Base-by-base conservation (phyloP, 2,113 vertebrate genomes). In the Spea multiplicata region DNA sequence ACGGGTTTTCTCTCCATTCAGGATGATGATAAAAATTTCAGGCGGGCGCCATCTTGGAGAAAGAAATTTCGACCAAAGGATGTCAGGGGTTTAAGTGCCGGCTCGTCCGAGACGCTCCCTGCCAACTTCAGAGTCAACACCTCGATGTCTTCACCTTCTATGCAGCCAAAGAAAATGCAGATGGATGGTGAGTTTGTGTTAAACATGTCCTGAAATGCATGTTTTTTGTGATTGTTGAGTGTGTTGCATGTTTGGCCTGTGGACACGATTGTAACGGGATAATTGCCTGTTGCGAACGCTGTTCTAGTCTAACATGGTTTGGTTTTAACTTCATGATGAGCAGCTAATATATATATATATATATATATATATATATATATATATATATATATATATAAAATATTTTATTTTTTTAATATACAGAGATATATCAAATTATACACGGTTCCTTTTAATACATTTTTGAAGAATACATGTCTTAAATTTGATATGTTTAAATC, bases 11-110 rank as follows among this genome's bases (percentile, higher is more conserved):
- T 46, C 66, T n/a, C 6, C 13, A 17, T 70, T 50, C 2, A 98
- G 97, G 97, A 98, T 0, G 97, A 98, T 0, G 97, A 99, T 75
- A 98, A 96, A 87, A 95, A 93, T 90, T 99, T 99, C 88, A 91
- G 96, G 73, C 91, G 97, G 50, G 96, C 96, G 66, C 97, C 97
- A 30, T 98, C 97, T 2, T 99, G 97, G 97, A 94, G 97, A 80
- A 99, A 98, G 86, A 98, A 98, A 84, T 98, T 99, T 66, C 88
- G 97, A 85, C 97, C 97, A 88, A 99, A 98, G 93, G 97, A 99
- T 78, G 86, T 96, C 76, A 91, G 96, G 73, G 96, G 95, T 74
- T 78, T 93, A 86, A 90, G 94, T 13, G 83, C 95, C 79, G 95
- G 97, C 5, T 94, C 93, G 14, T 93, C 96, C 6, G 97, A 99